Conservation (phyloP, 2,888 invertebrate species). For the Eupithecia vulgata region DNA sequence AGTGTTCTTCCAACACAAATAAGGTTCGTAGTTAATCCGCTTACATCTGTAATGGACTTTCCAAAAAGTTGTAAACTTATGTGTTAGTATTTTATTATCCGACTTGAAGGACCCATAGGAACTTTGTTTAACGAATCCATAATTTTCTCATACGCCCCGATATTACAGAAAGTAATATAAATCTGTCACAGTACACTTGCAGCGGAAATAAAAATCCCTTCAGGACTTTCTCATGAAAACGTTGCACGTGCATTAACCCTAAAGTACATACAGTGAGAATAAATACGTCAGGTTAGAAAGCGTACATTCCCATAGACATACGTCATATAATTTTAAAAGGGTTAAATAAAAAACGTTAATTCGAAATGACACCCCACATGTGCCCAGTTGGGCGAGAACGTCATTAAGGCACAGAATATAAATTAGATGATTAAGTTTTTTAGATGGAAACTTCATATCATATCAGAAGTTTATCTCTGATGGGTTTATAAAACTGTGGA, state of each 20-base stretch:
- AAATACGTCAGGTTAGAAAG: conserved; percentile 35
- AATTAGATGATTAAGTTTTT: conserved; percentile 6
- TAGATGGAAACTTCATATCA: not conserved
- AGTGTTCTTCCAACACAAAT: too few relatives aligned
- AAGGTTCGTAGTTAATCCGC: too few relatives aligned
- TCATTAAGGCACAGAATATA: conserved; percentile 57
- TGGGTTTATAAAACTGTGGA: not conserved
- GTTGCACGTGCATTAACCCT: conserved; percentile 25
- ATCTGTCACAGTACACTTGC: conserved; percentile 22
- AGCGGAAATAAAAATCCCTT: conserved; percentile 29
- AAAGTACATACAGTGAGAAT: conserved; percentile 15
- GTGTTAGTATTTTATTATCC: not conserved
- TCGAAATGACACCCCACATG: conserved; percentile 65
- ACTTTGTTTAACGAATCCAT: not conserved
- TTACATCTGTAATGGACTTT: too few relatives aligned
- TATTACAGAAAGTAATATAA: conserved; percentile 8
- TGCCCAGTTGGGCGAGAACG: conserved; percentile 50
- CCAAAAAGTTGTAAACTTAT: not conserved
- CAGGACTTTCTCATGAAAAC: conserved; percentile 32
- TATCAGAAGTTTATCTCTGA: not conserved
- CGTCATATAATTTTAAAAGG: conserved; percentile 79
- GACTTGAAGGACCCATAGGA: not conserved
- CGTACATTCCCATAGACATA: conserved; percentile 68
- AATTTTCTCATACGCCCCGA: not conserved
- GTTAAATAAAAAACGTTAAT: conserved; percentile 72